Evolutionary conservation across 2,113 vertebrate genomes (phyloP), one percentile per base, ranked within the genome.

Genomic region (Oryzias curvinotus): DNA sequence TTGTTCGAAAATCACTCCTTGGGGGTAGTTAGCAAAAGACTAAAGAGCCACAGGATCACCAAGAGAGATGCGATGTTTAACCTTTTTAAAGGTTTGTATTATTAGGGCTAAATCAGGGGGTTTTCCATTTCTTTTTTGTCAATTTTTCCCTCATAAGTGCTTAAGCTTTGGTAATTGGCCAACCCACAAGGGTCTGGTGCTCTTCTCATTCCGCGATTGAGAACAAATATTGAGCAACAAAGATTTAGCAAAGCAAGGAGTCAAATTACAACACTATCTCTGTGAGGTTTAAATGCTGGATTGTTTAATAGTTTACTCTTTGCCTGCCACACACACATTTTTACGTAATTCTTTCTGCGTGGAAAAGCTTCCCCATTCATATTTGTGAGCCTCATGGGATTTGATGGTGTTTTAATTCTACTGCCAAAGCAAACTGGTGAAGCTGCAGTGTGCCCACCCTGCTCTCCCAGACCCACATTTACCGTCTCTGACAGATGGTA

Each of bases 401-500:
- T 55, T 70, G 70, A 75, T 62, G 59, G 58, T 74, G 77, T 18
- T 80, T 85, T 85, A 64, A 87, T 83, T 71, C 55, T 14, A 0
- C 51, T 80, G 86, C 85, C 86, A 90, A 86, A 82, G 75, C 81
- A 81, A 82, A 76, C 77, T 74, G 77, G 68, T 65, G 57, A 62
- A 74, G 67, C 76, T 68, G 52, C 67, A 19, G 68, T 80, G 75
- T 83, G 79, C 77, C 83, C 79, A 77, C 79, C 73, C 73, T 56
- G 69, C 75, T 84, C 62, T 77, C 74, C 60, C 64, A 75, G 52
- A 60, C 57, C 82, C 60, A 51, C 73, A 55, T 63, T 52, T 12
- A 52, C 77, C 78, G 78, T 48, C 48, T 53, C 72, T 48, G 76
- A 78, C 88, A 91, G 75, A 85, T 91, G 88, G 81, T 87, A 87